Conservation (phyloP, 2,113 vertebrate species). For the Oryzias javanicus region DNA sequence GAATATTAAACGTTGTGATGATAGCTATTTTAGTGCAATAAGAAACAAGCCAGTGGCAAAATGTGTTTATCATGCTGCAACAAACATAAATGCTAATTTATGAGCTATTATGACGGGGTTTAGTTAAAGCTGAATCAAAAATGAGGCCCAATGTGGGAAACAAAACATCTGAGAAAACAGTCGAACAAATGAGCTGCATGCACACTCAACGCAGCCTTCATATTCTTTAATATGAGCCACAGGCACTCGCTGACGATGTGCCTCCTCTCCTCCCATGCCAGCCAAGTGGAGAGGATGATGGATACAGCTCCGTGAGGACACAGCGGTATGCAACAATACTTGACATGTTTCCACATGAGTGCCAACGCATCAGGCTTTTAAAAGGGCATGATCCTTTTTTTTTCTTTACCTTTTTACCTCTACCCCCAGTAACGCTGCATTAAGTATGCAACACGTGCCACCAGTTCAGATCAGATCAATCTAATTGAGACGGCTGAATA, state of each 20-base stretch:
- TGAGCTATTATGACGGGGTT: slow-evolving; percentile 42
- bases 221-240: slow-evolving; percentile 60
- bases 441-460: slow-evolving; percentile 18
- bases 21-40: slow-evolving; percentile 12
- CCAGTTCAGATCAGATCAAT: slow-evolving; percentile 30
- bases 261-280: slow-evolving; percentile 51
- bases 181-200: slow-evolving; percentile 52
- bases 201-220: slow-evolving; percentile 44
- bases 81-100: slow-evolving; percentile 54
- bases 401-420: slow-evolving; percentile 14
- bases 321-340: slow-evolving; percentile 43
- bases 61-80: slow-evolving; percentile 21
- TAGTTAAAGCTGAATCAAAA: slow-evolving; percentile 16
- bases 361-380: slow-evolving; percentile 29
- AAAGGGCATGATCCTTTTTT: slow-evolving; percentile 10
- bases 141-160: slow-evolving; percentile 11
- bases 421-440: background rate
- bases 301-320: slow-evolving; percentile 55
- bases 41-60: slow-evolving; percentile 20
- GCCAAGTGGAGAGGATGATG: slow-evolving; percentile 64
- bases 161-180: slow-evolving; percentile 41
- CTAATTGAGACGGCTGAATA: slow-evolving; percentile 23
- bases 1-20: background rate
- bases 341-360: slow-evolving; percentile 62
- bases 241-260: slow-evolving; percentile 64